Evolutionary conservation across 2,797 vertebrate species (phyloP), one percentile per base, ranked within the genome.

Genomic region (Peromyscus nudipes): DNA sequence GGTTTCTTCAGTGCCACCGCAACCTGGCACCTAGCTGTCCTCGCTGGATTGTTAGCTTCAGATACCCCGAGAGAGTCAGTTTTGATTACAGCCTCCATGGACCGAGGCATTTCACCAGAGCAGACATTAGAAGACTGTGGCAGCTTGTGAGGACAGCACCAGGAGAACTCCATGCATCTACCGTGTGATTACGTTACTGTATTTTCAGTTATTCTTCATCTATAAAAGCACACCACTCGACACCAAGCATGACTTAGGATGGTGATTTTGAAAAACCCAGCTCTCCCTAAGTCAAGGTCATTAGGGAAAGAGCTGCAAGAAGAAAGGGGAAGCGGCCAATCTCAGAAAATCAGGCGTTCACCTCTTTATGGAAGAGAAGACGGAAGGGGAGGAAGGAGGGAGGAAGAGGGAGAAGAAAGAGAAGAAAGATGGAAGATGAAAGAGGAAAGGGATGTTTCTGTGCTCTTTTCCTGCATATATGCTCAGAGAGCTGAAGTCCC

Each of bases 101-200:
- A 65, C 49, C 65, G 69, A 86, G 49, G 37, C 19, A 84, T 73
- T 87, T 69, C 62, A 69, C n/a, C 40, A 87, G 31, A n/a, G 37
- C 62, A n/a, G 49, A 49, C 43, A 19, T 5, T 14, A 37, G 84
- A 93, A 91, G 46, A 62, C 4, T 4, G 37, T 77, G 37, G 0
- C 8, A 16, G 65, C 13, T 43, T 91, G 82, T 86, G n/a, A 82
- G 5, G n/a, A 49, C 11, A 82, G 29, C 62, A 80, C 79, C 31
- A 16, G 60, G 87, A 65, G 25, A 17, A 31, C 29, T 49, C 16
- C 0, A 37, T 14, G 3, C 8, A 31, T 67, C 62, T 55, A 9
- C n/a, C 25, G 21, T 46, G 52, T 0, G 43, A 6, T 75, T 57
- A 10, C 0, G 12, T 29, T 31, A 14, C 14, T 3, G 0, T 29